Conservation (phyloP, 2,888 invertebrate species). For the Tyria jacobaeae region DNA sequence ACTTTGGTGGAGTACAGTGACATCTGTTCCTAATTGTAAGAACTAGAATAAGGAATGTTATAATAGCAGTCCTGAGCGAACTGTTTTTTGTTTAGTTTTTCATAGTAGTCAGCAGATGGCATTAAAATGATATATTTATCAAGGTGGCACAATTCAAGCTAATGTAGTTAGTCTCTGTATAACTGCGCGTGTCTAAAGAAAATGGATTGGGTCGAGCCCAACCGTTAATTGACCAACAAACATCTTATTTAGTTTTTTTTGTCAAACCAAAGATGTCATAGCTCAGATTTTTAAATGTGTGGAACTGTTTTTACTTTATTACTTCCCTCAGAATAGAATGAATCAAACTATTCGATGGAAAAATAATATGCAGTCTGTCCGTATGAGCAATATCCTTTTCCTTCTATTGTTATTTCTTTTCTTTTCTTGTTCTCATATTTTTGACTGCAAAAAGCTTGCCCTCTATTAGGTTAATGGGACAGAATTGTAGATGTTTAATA, state of each 20-base stretch:
- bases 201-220: conserved; percentile 22
- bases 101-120: not conserved
- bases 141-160: too few species aligned
- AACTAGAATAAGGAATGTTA: conserved; percentile 1
- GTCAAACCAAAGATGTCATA: conserved; percentile 51
- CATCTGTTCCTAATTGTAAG: not conserved
- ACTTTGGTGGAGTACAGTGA: not conserved
- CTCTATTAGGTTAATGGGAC: too few species aligned
- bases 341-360: too few species aligned
- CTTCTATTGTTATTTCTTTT: too few species aligned
- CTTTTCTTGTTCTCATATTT: too few species aligned
- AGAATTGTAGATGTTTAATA: too few species aligned
- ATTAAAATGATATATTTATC: not conserved
- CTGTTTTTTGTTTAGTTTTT: not conserved
- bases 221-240: conserved; percentile 56
- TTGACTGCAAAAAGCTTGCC: too few species aligned
- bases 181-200: conserved; percentile 15
- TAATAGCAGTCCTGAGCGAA: too few species aligned
- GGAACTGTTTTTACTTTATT: too few species aligned
- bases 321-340: too few species aligned
- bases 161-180: conserved; percentile 37
- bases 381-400: too few species aligned
- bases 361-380: too few species aligned
- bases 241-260: conserved; percentile 32
- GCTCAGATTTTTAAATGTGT: conserved; percentile 35